phyloP scores from a whole-genome alignment of 2,797 vertebrate species.

The Ctenopoma multispine region DNA sequence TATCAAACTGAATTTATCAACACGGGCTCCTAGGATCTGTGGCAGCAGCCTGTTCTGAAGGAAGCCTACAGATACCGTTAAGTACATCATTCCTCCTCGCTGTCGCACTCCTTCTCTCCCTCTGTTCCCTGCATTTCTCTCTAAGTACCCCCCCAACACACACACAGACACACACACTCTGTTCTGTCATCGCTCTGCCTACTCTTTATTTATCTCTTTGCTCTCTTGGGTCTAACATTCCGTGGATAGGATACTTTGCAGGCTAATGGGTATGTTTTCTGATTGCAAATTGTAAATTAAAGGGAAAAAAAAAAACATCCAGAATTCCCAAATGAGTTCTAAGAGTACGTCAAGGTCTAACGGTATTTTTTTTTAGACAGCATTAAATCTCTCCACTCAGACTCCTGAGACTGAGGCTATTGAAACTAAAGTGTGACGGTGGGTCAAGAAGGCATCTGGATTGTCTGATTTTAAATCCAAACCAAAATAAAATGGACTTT shows the following conservation, averaged over 20 bases:
- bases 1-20: conserved; percentile 85
- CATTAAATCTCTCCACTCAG: not conserved
- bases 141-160: conserved; percentile 34
- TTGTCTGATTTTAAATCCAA: conserved; percentile 7
- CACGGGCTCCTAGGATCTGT: conserved; percentile 78
- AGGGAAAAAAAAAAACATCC: not conserved
- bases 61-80: conserved; percentile 85
- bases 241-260: conserved; percentile 15
- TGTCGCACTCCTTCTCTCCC: conserved; percentile 53
- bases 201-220: conserved; percentile 61
- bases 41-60: conserved; percentile 83
- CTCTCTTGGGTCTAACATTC: conserved; percentile 52
- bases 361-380: not conserved
- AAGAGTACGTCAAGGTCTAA: not conserved
- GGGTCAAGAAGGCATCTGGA: not conserved
- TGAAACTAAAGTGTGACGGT: not conserved
- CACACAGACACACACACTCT: conserved; percentile 9
- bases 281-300: conserved; percentile 7
- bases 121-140: conserved; percentile 56
- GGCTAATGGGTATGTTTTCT: conserved; percentile 3
- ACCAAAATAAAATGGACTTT: not conserved
- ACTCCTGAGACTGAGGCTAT: not conserved
- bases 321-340: not conserved
- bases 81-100: conserved; percentile 83
- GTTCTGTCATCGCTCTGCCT: conserved; percentile 66